A percentile compares a stretch with the other conserved stretches of the same genome.
phyloP scores from a whole-genome alignment of 2,113 vertebrate genomes.

The Oncorhynchus gorbuscha region DNA sequence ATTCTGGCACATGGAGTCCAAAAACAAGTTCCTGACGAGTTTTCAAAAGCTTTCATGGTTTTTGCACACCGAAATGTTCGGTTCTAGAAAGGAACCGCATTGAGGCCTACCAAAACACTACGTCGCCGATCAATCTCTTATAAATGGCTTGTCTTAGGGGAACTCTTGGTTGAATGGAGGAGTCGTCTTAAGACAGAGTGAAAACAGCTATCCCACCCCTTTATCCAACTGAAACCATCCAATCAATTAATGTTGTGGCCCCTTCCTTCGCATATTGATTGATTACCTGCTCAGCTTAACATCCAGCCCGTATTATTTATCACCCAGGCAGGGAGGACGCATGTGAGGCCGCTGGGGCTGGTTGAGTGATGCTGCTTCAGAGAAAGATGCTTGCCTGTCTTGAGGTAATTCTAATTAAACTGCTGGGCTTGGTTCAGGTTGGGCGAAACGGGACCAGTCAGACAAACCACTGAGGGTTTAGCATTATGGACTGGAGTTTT shows the following conservation, averaged over 20 bases:
- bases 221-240: constrained; percentile 57
- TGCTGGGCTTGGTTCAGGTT: constrained; percentile 43
- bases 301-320: constrained; percentile 66
- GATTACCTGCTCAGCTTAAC: constrained; percentile 69
- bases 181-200: constrained; percentile 10
- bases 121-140: too few species aligned
- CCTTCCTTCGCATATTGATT: constrained; percentile 64
- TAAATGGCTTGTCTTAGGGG: too few species aligned
- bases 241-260: constrained; percentile 59
- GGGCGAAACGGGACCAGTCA: constrained; percentile 18
- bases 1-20: too few species aligned
- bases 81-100: too few species aligned
- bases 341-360: constrained; percentile 25
- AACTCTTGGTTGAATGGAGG: background rate
- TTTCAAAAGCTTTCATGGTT: too few species aligned
- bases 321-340: constrained; percentile 55
- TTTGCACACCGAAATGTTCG: too few species aligned
- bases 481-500: background rate
- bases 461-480: constrained; percentile 13
- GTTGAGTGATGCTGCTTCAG: constrained; percentile 35
- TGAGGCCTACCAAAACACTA: too few species aligned
- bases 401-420: constrained; percentile 65
- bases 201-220: constrained; percentile 40
- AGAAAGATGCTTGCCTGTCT: constrained; percentile 51
- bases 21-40: too few species aligned